Percentiles rank a stretch among this genome's conserved stretches.
These are phyloP conservation scores for Ailuropoda melanoleuca DNA, from an alignment of 2,113 vertebrate species.

Conservation along the genomic window DNA sequence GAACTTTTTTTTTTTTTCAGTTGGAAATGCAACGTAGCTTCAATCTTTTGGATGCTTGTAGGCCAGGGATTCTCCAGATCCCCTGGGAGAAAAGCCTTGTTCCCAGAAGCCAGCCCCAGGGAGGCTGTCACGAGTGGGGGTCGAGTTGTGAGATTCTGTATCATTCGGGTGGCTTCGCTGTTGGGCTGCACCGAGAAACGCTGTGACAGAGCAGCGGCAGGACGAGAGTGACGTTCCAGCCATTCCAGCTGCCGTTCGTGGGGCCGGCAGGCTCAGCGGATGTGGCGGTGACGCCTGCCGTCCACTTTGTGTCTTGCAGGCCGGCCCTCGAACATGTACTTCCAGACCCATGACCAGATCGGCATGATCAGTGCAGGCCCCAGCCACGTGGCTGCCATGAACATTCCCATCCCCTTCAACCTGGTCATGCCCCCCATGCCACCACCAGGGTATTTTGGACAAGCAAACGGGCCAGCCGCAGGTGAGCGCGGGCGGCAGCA, in stretches of 20 bases:
- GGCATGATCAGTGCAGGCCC: constrained; percentile 97
- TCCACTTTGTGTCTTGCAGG: constrained; percentile 73
- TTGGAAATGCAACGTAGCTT: background rate
- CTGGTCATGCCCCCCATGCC: constrained; percentile 99
- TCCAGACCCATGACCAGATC: constrained; percentile 98
- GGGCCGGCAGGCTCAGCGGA: background rate
- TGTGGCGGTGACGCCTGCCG: rapidly evolving
- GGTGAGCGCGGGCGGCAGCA: constrained; percentile 81
- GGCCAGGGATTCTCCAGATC: background rate
- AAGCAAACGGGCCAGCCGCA: constrained; percentile 93
- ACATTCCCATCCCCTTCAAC: constrained; percentile 98
- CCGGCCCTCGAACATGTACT: constrained; percentile 98
- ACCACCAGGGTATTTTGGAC: constrained; percentile 94
- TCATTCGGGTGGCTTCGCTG: background rate
- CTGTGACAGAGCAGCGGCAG: background rate
- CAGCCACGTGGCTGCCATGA: constrained; percentile 95
- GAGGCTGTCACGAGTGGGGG: background rate
- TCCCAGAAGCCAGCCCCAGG: background rate
- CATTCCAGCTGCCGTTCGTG: background rate
- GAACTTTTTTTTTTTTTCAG: background rate
- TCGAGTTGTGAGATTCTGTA: background rate
- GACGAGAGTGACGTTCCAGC: background rate
- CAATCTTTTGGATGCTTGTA: background rate
- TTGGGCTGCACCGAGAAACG: background rate
- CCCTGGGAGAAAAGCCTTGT: background rate